Evolutionary conservation across 2,113 vertebrate species (phyloP), one percentile per base, ranked within the genome.

Genomic region (Muscicapa adusta): DNA sequence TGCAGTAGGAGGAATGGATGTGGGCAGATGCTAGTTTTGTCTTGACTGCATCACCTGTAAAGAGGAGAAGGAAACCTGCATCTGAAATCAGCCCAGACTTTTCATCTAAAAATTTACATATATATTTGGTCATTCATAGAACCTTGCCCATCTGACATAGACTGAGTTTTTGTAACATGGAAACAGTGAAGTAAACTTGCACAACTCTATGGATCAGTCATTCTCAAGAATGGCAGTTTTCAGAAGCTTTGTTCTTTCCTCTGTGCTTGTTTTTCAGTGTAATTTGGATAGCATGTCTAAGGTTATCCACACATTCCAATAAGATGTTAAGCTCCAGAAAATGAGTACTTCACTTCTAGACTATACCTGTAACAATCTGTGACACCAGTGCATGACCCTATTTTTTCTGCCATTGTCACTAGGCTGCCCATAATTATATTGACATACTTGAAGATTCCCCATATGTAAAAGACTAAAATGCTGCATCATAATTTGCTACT

Each of bases 401-500:
- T 77, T 85, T 85, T 70, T 66, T 83, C 47, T 92, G 38, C 77
- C 26, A 8, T 79, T 95, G 75, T 72, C 71, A 65, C 62, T 58
- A 50, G 40, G 62, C 67, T 84, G 89, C 68, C 50, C 42, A 87
- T 94, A 83, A 93, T 91, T 85, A 58, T 50, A 51, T 78, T 88
- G 36, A 91, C 58, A 68, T 54, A 90, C 80, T 95, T 87, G 66
- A 91, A 95, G 65, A 80, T 56, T 88, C 31, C 66, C 73, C 8
- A 7, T n/a, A 84, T 48, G 62, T 65, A 79, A 91, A 97, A 95
- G 50, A 33, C 78, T 84, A 86, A 96, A 89, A 94, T 85, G 88
- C 82, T 91, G 93, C 66, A 97, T 97, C 95, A 91, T 97, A 96
- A 97, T 97, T 97, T 96, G 96, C 93, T 94, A 83, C 93, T 97